Conservation (phyloP, 1,140 invertebrate genomes). For the Drosophila hydei region DNA sequence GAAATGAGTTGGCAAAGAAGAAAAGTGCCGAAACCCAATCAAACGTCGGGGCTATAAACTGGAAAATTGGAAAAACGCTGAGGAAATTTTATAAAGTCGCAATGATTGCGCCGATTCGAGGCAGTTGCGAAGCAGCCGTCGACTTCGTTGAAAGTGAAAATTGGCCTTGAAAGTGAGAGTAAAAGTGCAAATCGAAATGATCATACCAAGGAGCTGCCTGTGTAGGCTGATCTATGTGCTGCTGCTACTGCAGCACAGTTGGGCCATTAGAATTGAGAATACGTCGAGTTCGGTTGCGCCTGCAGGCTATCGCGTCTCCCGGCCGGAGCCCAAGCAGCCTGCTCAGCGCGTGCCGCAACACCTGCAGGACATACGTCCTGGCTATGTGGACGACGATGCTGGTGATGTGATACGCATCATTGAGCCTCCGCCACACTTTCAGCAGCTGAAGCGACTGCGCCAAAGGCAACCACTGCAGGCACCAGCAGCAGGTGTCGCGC, state of each 20-base stretch:
- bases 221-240: constrained; percentile 13
- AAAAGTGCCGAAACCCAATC: constrained; percentile 64
- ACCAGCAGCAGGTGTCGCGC: not conserved
- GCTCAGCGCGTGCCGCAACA: constrained; percentile 60
- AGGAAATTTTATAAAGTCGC: constrained; percentile 77
- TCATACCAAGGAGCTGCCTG: constrained; percentile 17
- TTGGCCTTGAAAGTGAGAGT: constrained; percentile 69
- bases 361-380: constrained; percentile 68
- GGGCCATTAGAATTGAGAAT: constrained; percentile 46
- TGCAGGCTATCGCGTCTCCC: constrained; percentile 57
- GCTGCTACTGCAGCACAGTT: constrained; percentile 8
- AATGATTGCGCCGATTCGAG: constrained; percentile 55
- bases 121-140: constrained; percentile 65
- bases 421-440: constrained; percentile 70
- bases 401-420: constrained; percentile 77
- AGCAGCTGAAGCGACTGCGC: constrained; percentile 60
- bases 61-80: constrained; percentile 76
- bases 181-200: constrained; percentile 32
- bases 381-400: constrained; percentile 75
- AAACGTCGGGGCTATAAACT: constrained; percentile 48
- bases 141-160: constrained; percentile 69
- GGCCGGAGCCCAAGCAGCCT: constrained; percentile 55
- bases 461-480: constrained; percentile 39
- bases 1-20: constrained; percentile 45
- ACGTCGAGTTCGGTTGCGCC: not conserved